Conservation (phyloP, 2,113 vertebrate species). For the Salvator merianae region DNA sequence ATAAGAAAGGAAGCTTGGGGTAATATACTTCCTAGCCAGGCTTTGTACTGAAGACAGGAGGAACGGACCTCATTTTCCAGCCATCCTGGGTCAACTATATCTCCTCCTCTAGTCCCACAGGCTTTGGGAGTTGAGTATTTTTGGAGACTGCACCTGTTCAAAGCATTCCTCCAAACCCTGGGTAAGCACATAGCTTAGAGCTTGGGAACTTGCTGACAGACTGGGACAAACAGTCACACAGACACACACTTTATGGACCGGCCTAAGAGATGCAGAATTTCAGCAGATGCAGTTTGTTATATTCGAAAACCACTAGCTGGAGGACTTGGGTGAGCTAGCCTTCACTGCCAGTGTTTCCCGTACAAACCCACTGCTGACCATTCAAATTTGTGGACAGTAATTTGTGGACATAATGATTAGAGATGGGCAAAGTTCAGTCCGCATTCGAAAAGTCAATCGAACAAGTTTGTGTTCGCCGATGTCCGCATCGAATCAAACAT, state of each 20-base stretch:
- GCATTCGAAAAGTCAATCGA: too few species aligned
- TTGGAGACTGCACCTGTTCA: constrained; percentile 47
- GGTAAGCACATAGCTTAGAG: constrained; percentile 48
- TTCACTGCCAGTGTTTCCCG: too few species aligned
- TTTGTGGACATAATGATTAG: too few species aligned
- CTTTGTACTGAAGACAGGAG: neutral
- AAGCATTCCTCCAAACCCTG: constrained; percentile 38
- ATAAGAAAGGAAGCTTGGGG: neutral
- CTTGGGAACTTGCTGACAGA: constrained; percentile 8
- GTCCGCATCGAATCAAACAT: too few species aligned
- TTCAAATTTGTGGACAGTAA: too few species aligned
- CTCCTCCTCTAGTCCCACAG: neutral
- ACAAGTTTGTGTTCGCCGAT: too few species aligned
- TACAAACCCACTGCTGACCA: too few species aligned
- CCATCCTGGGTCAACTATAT: neutral
- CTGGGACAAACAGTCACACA: neutral
- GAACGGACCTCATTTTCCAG: too few species aligned
- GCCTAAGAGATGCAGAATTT: neutral
- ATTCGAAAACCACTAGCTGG: too few species aligned
- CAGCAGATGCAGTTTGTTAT: neutral
- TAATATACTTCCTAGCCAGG: neutral
- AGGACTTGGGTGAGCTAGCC: too few species aligned
- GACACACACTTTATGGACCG: neutral
- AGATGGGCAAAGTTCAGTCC: too few species aligned
- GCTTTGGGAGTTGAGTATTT: constrained; percentile 19